Percentiles rank a stretch among this genome's conserved stretches.
phyloP scores from a whole-genome alignment of 2,888 invertebrate species.

The Prenolepis imparis region DNA sequence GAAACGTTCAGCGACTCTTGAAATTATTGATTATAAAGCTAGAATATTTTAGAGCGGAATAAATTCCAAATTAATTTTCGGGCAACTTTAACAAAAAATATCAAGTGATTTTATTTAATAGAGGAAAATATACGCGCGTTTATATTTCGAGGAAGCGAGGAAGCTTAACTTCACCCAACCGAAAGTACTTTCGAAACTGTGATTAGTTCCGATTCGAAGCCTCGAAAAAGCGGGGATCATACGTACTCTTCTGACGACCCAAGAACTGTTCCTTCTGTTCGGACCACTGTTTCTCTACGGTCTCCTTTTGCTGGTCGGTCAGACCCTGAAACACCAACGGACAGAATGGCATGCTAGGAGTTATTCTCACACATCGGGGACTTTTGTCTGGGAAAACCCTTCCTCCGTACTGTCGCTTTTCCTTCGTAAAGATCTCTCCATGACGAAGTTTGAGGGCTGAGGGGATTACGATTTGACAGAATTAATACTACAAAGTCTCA shows the following conservation, averaged over 20 bases:
- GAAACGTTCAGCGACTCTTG: background rate
- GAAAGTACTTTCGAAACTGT: background rate
- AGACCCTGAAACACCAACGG: constrained; percentile 90
- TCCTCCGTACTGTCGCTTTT: constrained; percentile 44
- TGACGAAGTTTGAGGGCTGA: constrained; percentile 37
- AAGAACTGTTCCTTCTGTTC: constrained; percentile 95
- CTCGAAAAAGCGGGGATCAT: constrained; percentile 57
- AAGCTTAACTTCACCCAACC: background rate
- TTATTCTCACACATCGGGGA: constrained; percentile 73
- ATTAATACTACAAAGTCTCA: constrained; percentile 36
- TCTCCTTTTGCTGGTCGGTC: constrained; percentile 94
- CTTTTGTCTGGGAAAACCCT: constrained; percentile 59
- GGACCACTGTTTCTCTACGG: constrained; percentile 94
- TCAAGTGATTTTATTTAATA: background rate
- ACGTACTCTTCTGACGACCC: constrained; percentile 96
- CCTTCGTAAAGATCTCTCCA: constrained; percentile 54
- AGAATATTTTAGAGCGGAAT: background rate
- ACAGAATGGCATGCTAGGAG: constrained; percentile 83
- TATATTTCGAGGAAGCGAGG: constrained; percentile 10
- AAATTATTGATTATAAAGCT: background rate
- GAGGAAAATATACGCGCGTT: background rate
- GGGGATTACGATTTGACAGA: constrained; percentile 10
- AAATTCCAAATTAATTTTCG: background rate
- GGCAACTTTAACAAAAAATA: background rate
- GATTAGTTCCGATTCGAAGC: background rate